Base-by-base conservation (phyloP, 2,797 vertebrate genomes). In the Helicolenus hilgendorfi region DNA sequence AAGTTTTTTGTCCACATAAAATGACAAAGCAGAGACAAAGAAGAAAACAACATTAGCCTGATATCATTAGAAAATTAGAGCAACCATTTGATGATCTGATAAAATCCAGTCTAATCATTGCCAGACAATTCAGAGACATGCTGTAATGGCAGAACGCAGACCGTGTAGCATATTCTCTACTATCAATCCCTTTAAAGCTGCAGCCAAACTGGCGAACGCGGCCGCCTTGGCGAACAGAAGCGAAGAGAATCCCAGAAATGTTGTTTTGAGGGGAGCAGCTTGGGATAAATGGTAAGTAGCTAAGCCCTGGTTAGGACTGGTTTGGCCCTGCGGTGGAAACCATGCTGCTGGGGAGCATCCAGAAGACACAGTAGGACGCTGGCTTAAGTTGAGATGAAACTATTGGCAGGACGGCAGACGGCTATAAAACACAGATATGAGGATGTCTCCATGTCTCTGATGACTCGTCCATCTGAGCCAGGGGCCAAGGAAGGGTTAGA, bases 221-320 rank as follows among this genome's bases (percentile, higher is more conserved):
- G 5, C 11, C 11, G 59, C 14, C 55, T 77, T 86, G 92, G 91
- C 89, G 26, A 90, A 81, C 70, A 4, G 81, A 38, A 69, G 74
- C 77, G 3, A 76, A 90, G 92, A 94, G 85, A 94, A 94, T 93
- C 92, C 88, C 88, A 91, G 83, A 92, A 90, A 93, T 93, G 92
- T 87, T 90, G 91, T 91, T 93, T 80, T 84, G 92, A 91, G 80
- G 87, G 79, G 79, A 92, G 79, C 72, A 73, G 82, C 88, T 85
- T 24, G 64, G 86, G 83, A 89, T 90, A 83, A 94, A 93, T 81
- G 87, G 85, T 79, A 75, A 92, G 88, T 72, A 83, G 78, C 84
- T 87, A 79, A 94, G 85, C 81, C 85, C 85, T 77, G 92, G 88
- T 93, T 85, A 71, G 84, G 87, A 78, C 85, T 69, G 83, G 83